Evolutionary conservation across 2,888 invertebrate genomes (phyloP).

Genomic region (Tineola bisselliella): DNA sequence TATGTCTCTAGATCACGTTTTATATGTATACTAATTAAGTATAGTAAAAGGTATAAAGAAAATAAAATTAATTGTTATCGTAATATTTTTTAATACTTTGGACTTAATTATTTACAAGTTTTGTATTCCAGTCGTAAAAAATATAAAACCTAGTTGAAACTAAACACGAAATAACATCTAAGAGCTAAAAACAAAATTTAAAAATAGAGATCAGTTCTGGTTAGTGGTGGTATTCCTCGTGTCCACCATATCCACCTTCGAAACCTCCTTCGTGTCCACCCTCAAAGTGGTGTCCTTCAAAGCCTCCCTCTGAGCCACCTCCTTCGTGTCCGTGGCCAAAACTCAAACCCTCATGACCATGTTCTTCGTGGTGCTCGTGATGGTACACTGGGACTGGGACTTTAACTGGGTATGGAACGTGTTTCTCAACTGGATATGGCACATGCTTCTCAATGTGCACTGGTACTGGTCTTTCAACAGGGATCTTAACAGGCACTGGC

Average conservation of each 20-base stretch:
- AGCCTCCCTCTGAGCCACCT: conserved; percentile 13
- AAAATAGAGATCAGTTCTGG: conserved; percentile 56
- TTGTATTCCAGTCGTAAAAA: conserved; percentile 42
- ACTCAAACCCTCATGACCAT: conserved; percentile 24
- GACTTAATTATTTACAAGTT: conserved; percentile 48
- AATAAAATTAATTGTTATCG: background rate
- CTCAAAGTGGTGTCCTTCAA: conserved; percentile 19
- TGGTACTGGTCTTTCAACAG: conserved; percentile 68
- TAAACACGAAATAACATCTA: conserved; percentile 61
- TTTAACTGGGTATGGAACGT: conserved; percentile 76
- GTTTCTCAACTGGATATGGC: conserved; percentile 73
- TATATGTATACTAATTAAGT: conserved; percentile 10
- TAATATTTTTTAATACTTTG: conserved; percentile 52
- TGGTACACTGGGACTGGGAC: conserved; percentile 74
- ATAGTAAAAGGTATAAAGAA: background rate
- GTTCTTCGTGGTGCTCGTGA: conserved; percentile 41
- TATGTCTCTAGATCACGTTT: background rate
- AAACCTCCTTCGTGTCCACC: conserved; percentile 18
- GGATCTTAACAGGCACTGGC: conserved; percentile 72
- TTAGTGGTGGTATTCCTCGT: conserved; percentile 52
- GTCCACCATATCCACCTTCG: conserved; percentile 24
- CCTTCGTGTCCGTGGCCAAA: conserved; percentile 25
- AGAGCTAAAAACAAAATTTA: conserved; percentile 41
- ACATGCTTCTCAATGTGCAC: conserved; percentile 75
- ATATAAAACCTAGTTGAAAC: conserved; percentile 41